Conservation (phyloP, 2,113 vertebrate species). For the Ophthalmolycus amberensis region DNA sequence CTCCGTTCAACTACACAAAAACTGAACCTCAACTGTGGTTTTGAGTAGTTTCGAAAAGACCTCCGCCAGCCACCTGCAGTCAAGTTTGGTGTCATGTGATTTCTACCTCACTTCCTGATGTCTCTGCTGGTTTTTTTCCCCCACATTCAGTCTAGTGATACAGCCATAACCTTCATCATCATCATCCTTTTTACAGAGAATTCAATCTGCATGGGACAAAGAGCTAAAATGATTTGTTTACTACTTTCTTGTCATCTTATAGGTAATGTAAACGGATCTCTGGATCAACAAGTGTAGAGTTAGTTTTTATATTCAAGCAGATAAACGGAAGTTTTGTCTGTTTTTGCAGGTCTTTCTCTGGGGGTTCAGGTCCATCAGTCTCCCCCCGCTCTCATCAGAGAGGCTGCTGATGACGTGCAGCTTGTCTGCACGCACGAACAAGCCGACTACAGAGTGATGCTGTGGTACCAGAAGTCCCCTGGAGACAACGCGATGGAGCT, state of each 20-base stretch:
- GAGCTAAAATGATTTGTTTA: slow-evolving; percentile 1
- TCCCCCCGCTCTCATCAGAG: slow-evolving; percentile 19
- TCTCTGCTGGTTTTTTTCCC: background rate
- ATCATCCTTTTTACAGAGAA: background rate
- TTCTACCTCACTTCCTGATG: slow-evolving; percentile 31
- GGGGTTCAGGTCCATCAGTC: slow-evolving; percentile 50
- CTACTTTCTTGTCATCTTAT: slow-evolving; percentile 6
- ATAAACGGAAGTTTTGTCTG: background rate
- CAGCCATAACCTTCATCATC: background rate
- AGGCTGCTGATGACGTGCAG: background rate
- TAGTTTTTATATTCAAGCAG: background rate
- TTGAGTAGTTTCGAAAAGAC: background rate
- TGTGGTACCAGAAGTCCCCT: slow-evolving; percentile 58
- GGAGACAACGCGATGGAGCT: slow-evolving; percentile 27
- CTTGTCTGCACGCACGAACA: slow-evolving; percentile 57
- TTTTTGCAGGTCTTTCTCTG: slow-evolving; percentile 32
- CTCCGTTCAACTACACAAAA: background rate
- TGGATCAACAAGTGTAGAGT: background rate
- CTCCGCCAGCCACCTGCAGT: slow-evolving; percentile 3
- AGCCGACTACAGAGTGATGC: slow-evolving; percentile 39
- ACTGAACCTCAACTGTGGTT: slow-evolving; percentile 5
- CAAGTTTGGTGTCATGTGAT: slow-evolving; percentile 12
- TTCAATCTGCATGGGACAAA: background rate
- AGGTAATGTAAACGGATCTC: background rate
- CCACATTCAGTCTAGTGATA: background rate